Conservation (phyloP, 2,888 invertebrate species). For the Temnothorax rugatulus region DNA sequence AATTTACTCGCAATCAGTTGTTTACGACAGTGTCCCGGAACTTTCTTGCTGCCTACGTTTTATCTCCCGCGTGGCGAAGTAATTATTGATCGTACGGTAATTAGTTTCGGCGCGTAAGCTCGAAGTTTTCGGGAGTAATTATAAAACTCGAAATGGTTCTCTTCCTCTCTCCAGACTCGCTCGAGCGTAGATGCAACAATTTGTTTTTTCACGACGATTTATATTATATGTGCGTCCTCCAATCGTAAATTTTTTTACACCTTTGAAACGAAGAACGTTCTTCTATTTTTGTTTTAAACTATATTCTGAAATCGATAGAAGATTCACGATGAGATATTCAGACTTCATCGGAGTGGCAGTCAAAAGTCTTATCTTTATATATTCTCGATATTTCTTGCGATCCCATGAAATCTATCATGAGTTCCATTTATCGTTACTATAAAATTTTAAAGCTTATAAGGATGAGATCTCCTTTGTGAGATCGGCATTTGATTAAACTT, state of each 20-base stretch:
- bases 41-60: constrained; percentile 56
- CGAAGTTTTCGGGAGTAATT: constrained; percentile 49
- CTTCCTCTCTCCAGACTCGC: neutral
- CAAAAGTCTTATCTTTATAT: constrained; percentile 15
- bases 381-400: neutral
- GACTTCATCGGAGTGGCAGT: neutral
- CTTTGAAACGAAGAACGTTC: neutral
- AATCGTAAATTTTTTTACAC: neutral
- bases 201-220: constrained; percentile 29
- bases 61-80: constrained; percentile 32
- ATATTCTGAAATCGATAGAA: constrained; percentile 8
- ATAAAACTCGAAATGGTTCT: constrained; percentile 50
- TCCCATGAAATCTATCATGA: neutral
- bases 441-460: constrained; percentile 26
- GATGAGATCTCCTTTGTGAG: neutral
- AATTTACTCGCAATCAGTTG: constrained; percentile 65
- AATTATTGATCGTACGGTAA: constrained; percentile 48
- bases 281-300: constrained; percentile 2
- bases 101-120: constrained; percentile 39
- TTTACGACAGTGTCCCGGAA: constrained; percentile 63
- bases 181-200: neutral
- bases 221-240: constrained; percentile 19
- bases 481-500: constrained; percentile 6
- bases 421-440: neutral
- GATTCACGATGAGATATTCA: neutral